Evolutionary conservation across 2,888 invertebrate species (phyloP).

Genomic region (Nomada ruficornis): DNA sequence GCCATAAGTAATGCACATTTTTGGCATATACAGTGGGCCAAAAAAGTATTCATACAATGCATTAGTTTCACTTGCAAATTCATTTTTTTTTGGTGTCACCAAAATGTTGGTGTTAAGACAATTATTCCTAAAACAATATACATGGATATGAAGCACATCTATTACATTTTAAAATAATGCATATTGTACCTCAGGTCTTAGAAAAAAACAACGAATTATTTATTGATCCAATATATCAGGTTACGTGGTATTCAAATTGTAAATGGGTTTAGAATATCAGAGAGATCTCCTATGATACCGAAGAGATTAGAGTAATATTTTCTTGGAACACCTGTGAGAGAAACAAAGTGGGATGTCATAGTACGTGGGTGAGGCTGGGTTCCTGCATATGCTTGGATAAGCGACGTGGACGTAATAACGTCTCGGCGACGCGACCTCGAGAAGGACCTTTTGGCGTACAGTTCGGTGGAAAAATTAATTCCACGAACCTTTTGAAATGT

Average conservation of each 20-base stretch:
- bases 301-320: conserved; percentile 29
- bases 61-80: too few relatives aligned
- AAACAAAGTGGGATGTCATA: conserved; percentile 12
- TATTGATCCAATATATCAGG: not conserved
- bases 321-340: conserved; percentile 11
- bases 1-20: too few relatives aligned
- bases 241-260: not conserved
- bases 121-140: too few relatives aligned
- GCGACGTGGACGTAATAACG: conserved; percentile 41
- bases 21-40: too few relatives aligned
- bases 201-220: too few relatives aligned
- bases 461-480: conserved; percentile 37
- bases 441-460: not conserved
- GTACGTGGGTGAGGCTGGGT: not conserved
- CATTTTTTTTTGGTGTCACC: too few relatives aligned
- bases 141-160: too few relatives aligned
- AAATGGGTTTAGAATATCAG: not conserved
- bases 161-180: too few relatives aligned
- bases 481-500: conserved; percentile 8
- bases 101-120: too few relatives aligned
- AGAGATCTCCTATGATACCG: not conserved
- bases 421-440: not conserved
- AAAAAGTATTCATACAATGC: too few relatives aligned
- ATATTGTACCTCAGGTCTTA: too few relatives aligned
- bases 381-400: conserved; percentile 37